Conservation (phyloP, 2,113 vertebrate species). For the Rhinopithecus roxellana region DNA sequence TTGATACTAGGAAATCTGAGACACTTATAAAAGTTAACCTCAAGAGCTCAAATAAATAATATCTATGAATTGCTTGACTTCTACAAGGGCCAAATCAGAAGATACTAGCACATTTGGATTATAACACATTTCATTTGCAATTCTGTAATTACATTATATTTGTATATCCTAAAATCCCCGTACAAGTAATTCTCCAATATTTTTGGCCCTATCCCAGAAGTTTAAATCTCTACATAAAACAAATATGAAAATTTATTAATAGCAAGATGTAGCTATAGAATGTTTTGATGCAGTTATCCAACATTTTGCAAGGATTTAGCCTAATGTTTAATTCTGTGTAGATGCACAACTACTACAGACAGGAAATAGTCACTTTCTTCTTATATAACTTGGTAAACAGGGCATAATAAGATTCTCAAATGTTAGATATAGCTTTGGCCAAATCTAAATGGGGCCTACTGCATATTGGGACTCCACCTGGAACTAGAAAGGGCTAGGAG, state of each 20-base stretch:
- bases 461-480: neutral
- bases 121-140: constrained; percentile 39
- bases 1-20: constrained; percentile 22
- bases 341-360: neutral
- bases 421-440: neutral
- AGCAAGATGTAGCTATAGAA: constrained; percentile 24
- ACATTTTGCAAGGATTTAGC: neutral
- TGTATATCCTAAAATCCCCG: neutral
- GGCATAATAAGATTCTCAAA: neutral
- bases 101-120: constrained; percentile 13
- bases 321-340: constrained; percentile 9
- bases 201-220: constrained; percentile 15
- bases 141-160: constrained; percentile 35
- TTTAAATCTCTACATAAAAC: constrained; percentile 2
- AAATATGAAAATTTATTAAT: constrained; percentile 23
- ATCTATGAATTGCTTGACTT: constrained; percentile 33
- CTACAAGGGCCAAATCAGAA: neutral
- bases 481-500: neutral
- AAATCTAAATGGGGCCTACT: neutral
- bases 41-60: neutral
- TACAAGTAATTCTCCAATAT: constrained; percentile 8
- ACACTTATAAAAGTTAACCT: constrained; percentile 12
- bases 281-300: constrained; percentile 14
- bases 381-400: neutral
- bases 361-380: neutral